Evolutionary conservation across 2,888 invertebrate species (phyloP).

Genomic region (Brachyopa scutellaris): DNA sequence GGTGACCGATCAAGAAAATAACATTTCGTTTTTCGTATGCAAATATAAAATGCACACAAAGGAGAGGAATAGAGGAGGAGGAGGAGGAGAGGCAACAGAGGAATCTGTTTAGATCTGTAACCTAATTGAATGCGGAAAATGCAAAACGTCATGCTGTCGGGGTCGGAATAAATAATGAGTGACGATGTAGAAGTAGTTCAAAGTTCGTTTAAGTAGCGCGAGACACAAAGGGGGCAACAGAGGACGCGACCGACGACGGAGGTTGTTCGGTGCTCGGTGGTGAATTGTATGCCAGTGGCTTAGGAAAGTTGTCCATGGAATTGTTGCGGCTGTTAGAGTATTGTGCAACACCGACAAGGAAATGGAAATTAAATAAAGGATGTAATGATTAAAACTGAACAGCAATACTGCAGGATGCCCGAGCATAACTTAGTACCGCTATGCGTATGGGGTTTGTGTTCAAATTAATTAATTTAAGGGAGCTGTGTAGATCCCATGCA

Average conservation of each 20-base stretch:
- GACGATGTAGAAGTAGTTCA: slow-evolving; percentile 49
- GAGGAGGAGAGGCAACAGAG: not conserved
- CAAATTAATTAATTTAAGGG: too few species aligned
- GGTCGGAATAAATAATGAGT: slow-evolving; percentile 61
- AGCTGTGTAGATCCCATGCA: too few species aligned
- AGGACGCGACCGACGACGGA: not conserved
- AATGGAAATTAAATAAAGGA: slow-evolving; percentile 50
- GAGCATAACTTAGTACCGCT: not conserved
- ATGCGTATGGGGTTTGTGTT: too few species aligned
- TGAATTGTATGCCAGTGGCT: slow-evolving; percentile 24
- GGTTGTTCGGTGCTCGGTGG: not conserved
- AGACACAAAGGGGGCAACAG: not conserved
- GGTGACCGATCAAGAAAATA: slow-evolving; percentile 43
- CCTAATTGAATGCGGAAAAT: slow-evolving; percentile 61
- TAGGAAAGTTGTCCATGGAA: slow-evolving; percentile 16
- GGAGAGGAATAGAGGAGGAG: not conserved
- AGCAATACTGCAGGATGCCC: not conserved
- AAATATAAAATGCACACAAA: slow-evolving; percentile 30
- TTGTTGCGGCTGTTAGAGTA: not conserved
- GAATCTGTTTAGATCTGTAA: slow-evolving; percentile 54
- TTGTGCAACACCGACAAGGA: slow-evolving; percentile 35
- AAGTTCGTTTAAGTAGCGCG: slow-evolving; percentile 49
- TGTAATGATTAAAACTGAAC: slow-evolving; percentile 47
- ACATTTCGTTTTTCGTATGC: slow-evolving; percentile 25
- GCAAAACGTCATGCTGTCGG: slow-evolving; percentile 44